Evolutionary conservation across 2,888 invertebrate species (phyloP).

Genomic region (Laothoe populi): DNA sequence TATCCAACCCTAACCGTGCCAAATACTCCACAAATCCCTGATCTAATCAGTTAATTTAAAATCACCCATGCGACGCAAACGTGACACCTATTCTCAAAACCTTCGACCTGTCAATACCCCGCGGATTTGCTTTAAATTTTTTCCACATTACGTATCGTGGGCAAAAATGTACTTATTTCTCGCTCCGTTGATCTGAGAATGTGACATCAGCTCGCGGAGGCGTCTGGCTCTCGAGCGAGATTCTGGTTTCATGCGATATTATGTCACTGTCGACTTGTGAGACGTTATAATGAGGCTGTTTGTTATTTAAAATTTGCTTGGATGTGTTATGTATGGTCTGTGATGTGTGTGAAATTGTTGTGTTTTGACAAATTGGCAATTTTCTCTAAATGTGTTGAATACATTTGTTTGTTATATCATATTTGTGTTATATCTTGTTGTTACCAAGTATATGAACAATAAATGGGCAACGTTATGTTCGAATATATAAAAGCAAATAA

Average conservation of each 20-base stretch:
- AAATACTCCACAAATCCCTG: too few species aligned
- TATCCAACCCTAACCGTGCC: background rate
- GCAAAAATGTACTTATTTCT: slow-evolving; percentile 84
- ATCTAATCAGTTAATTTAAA: slow-evolving; percentile 15
- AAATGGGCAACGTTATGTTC: too few species aligned
- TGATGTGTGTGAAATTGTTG: background rate
- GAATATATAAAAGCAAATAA: too few species aligned
- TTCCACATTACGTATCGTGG: slow-evolving; percentile 78
- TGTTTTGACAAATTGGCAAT: background rate
- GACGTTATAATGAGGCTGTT: background rate
- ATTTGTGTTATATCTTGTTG: too few species aligned
- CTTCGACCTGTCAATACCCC: slow-evolving; percentile 53
- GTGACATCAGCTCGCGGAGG: slow-evolving; percentile 81
- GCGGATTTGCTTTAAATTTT: slow-evolving; percentile 79
- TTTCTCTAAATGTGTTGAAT: background rate
- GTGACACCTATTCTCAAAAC: slow-evolving; percentile 28
- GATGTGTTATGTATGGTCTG: slow-evolving; percentile 22
- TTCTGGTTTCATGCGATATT: slow-evolving; percentile 25
- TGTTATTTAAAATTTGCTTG: slow-evolving; percentile 8
- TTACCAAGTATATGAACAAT: too few species aligned
- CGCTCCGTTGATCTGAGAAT: slow-evolving; percentile 83
- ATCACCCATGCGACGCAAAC: slow-evolving; percentile 27
- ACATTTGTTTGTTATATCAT: background rate
- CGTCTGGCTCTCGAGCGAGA: slow-evolving; percentile 50
- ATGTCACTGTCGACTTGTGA: slow-evolving; percentile 19